Evolutionary conservation across 2,113 vertebrate species (phyloP), one percentile per base, ranked within the genome.

Genomic region (Etheostoma cragini): DNA sequence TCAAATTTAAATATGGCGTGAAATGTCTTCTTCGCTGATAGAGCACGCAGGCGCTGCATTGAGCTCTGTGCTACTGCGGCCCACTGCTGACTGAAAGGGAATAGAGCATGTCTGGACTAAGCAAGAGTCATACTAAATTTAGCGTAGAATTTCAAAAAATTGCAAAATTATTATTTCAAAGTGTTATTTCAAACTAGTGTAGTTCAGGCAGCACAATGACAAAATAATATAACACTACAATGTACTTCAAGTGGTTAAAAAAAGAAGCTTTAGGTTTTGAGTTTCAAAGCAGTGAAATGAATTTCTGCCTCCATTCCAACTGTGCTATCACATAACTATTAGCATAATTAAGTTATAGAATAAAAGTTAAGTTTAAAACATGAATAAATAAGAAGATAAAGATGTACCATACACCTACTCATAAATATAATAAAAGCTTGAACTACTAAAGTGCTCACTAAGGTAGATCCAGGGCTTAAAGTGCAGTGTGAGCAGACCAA

Each of bases 51-150:
- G 1, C 1, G 47, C 58, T 52, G 26, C 30, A 14, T 1, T 6
- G 22, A 49, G 26, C 47, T 70, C 38, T 4, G 8, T 67, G 30
- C 64, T 76, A 65, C 70, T 67, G 30, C 60, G 68, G 74, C 65
- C 61, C 50, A 75, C 76, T 85, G 57, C n/a, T 69, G 63, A 3
- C 19, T 15, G 17, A 14, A 52, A n/a, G 10, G 45, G 8, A 22
- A 21, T 45, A 33, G 21, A 61, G 19, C 8, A n/a, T 50, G 24
- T 22, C 35, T 10, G 66, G 14, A 22, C 22, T 38, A 5, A 62
- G n/a, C 35, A n/a, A 52, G 19, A 3, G 14, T 11, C 10, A 26
- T 6, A 7, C 21, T 74, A 15, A 24, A 14, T 7, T 15, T 3
- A 47, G 26, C 45, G 62, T 60, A 11, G 2, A 12, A 71, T 45